phyloP scores from a whole-genome alignment of 2,113 vertebrate species.

The Taurulus bubalis region DNA sequence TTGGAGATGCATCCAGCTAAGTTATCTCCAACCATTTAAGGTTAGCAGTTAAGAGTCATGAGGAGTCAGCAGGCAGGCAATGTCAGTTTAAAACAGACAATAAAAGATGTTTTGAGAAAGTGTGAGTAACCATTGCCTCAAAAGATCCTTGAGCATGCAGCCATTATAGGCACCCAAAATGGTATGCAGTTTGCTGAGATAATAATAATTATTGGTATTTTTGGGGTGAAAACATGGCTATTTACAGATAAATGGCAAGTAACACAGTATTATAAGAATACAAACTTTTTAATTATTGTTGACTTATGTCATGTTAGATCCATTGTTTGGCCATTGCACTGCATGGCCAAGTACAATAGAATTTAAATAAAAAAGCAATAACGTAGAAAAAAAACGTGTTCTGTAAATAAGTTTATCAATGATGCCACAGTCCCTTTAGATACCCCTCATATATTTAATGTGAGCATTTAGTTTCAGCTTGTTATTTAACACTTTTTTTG shows the following conservation, averaged over 20 bases:
- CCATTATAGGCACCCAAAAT: too few relatives aligned
- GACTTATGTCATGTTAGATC: not conserved
- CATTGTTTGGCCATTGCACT: not conserved
- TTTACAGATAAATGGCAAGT: constrained; percentile 56
- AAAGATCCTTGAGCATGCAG: too few relatives aligned
- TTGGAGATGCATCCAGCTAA: too few relatives aligned
- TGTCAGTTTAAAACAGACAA: too few relatives aligned
- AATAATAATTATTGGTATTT: constrained; percentile 57
- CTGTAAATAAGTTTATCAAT: not conserved
- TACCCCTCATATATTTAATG: constrained; percentile 21
- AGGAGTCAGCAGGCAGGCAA: too few relatives aligned
- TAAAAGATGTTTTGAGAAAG: too few relatives aligned
- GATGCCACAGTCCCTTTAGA: not conserved
- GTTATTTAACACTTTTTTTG: constrained; percentile 16
- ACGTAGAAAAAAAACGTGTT: not conserved
- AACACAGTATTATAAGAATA: not conserved
- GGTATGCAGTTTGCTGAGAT: too few relatives aligned
- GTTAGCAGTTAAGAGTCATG: too few relatives aligned
- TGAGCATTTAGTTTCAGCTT: constrained; percentile 18
- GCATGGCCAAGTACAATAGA: not conserved
- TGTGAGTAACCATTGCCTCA: too few relatives aligned
- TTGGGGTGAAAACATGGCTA: constrained; percentile 39
- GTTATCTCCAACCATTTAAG: too few relatives aligned
- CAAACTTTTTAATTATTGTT: too few relatives aligned
- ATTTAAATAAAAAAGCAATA: not conserved